Evolutionary conservation across 2,888 invertebrate genomes (phyloP), one percentile per base, ranked within the genome.

Genomic region (Plebejus argus): DNA sequence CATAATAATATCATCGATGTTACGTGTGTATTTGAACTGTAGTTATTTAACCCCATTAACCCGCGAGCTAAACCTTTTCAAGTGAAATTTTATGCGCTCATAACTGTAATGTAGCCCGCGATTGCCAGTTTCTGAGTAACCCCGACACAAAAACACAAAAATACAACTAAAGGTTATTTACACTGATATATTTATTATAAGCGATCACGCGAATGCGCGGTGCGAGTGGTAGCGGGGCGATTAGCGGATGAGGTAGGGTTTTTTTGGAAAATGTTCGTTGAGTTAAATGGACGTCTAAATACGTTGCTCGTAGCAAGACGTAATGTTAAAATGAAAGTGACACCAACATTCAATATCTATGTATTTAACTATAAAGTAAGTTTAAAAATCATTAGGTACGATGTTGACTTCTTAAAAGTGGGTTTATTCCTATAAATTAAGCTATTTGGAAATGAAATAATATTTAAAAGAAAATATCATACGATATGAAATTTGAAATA

Each of bases 141-240:
- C 45, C 61, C 61, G 61, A 20, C 61, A 23, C 61, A 61, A 39
- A n/a, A 49, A 49, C n/a, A 72, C 72, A 72, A 72, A 72, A 72
- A 72, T 72, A 45, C 72, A 72, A 12, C 45, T 72, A 72, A 53
- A 72, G 45, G 39, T 45, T 72, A 72, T 72, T 49, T 71, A 71
- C 72, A 49, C 49, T 72, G 72, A 72, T 39, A 39, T 72, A 72
- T 71, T 71, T 72, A 72, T 72, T 72, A 49, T 72, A 23, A 72
- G 45, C n/a, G 72, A 72, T 39, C 72, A 72, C 72, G 72, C 72
- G 72, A 72, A 20, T 10, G 35, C 7, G 23, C 45, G 72, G 72
- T 15, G 1, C 23, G 2, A 72, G n/a, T 72, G 72, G 39, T 12
- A 12, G 72, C 72, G 71, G 23, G 18, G 45, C 61, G 53, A 70